phyloP scores from a whole-genome alignment of 2,113 vertebrate genomes.

The Arothron firmamentum region DNA sequence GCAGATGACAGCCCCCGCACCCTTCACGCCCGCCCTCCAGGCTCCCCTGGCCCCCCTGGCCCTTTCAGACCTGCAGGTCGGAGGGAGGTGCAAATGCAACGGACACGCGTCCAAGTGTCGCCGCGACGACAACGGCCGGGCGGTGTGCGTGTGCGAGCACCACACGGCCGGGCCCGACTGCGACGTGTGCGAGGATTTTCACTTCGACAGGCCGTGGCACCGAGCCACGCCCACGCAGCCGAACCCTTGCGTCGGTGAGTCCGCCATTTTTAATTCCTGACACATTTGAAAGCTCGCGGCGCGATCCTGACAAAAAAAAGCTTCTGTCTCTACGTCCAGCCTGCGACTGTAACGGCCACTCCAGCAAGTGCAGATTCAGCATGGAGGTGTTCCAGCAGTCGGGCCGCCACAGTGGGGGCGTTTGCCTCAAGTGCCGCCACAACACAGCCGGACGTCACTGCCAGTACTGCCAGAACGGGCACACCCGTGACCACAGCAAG shows the following conservation, averaged over 20 bases:
- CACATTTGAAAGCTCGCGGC: too few relatives aligned
- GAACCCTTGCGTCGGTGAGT: conserved; percentile 84
- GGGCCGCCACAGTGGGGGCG: conserved; percentile 81
- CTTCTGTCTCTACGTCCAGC: conserved; percentile 57
- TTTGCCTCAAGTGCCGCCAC: conserved; percentile 87
- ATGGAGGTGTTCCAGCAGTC: conserved; percentile 86
- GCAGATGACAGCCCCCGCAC: conserved; percentile 25
- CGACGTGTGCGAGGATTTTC: conserved; percentile 80
- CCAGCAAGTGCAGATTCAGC: conserved; percentile 86
- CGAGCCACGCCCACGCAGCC: conserved; percentile 80
- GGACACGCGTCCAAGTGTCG: conserved; percentile 81
- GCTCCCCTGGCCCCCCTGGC: conserved; percentile 58
- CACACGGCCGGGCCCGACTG: conserved; percentile 82
- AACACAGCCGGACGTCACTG: conserved; percentile 86
- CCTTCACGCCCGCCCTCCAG: conserved; percentile 7
- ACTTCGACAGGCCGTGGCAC: conserved; percentile 82
- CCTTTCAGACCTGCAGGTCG: conserved; percentile 81
- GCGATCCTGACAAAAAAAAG: not conserved
- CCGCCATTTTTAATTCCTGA: not conserved
- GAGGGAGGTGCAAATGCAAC: conserved; percentile 83
- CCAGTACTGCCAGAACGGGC: conserved; percentile 87
- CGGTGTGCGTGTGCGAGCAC: conserved; percentile 78
- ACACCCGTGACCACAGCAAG: conserved; percentile 80
- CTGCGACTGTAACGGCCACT: conserved; percentile 85
- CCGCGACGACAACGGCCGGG: conserved; percentile 65